Percentiles rank a stretch among this genome's conserved stretches.
Evolutionary conservation across 2,797 vertebrate genomes (phyloP).

Genomic region (Syngnathus acus): DNA sequence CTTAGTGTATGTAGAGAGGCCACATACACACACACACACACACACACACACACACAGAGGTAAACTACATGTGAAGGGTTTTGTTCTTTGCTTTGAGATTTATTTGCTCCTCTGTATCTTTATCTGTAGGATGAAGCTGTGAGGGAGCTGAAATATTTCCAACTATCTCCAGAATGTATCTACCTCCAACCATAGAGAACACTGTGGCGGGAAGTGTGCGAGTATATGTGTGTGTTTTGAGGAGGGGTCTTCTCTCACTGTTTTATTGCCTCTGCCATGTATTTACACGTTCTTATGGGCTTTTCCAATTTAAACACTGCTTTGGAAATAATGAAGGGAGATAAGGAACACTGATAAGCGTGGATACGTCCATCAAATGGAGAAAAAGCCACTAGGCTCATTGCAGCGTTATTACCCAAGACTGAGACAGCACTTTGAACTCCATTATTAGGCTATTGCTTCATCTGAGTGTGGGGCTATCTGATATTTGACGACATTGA

Average conservation of each 20-base stretch:
- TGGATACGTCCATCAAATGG: slow-evolving; percentile 63
- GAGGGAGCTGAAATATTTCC: slow-evolving; percentile 60
- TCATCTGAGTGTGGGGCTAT: slow-evolving; percentile 1
- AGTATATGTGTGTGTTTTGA: slow-evolving; percentile 8
- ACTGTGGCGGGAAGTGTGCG: slow-evolving; percentile 24
- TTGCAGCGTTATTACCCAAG: slow-evolving; percentile 7
- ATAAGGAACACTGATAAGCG: slow-evolving; percentile 65
- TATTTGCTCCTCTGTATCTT: slow-evolving; percentile 68
- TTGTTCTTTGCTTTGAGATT: slow-evolving; percentile 65
- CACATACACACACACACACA: slow-evolving; percentile 20
- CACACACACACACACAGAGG: slow-evolving; percentile 11
- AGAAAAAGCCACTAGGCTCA: slow-evolving; percentile 52
- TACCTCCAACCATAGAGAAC: slow-evolving; percentile 55
- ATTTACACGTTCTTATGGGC: slow-evolving; percentile 65
- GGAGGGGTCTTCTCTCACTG: slow-evolving; percentile 38
- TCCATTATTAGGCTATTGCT: slow-evolving; percentile 28
- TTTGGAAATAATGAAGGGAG: slow-evolving; percentile 70
- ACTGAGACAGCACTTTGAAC: neutral
- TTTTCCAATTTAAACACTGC: slow-evolving; percentile 71
- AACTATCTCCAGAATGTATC: slow-evolving; percentile 67
- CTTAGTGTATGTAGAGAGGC: slow-evolving; percentile 8
- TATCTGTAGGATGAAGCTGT: slow-evolving; percentile 65
- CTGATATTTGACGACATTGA: slow-evolving; percentile 5
- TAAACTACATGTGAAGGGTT: slow-evolving; percentile 55
- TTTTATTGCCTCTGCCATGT: slow-evolving; percentile 71